Base-by-base conservation (phyloP, 2,888 invertebrate species). In the Leptopterna dolabrata region DNA sequence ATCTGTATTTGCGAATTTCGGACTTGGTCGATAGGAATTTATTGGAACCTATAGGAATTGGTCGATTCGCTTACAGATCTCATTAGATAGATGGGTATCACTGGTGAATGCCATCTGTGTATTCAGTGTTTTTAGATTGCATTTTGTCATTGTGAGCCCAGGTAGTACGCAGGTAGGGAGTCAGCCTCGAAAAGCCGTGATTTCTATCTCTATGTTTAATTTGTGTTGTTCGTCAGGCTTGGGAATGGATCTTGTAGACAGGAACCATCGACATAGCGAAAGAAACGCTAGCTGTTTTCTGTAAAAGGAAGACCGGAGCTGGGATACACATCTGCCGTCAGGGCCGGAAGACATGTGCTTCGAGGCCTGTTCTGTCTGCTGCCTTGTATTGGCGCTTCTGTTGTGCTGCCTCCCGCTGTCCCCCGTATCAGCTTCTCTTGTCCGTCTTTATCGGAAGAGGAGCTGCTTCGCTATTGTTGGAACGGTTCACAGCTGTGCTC, bases 341-440 rank as follows among this genome's bases (percentile, higher is more conserved):
- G 78, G 78, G 78, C 78, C 78, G 78, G 78, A 78, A 78, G 43
- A 45, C 78, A 78, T 78, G 43, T 78, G 78, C 63, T 36, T 63
- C 63, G 76, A 76, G 76, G 76, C 43, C 78, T 78, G 78, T 43
- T 27, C 45, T n/a, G 24, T 6, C n/a, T 45, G 45, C 13, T 78
- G 78, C 78, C 19, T 19, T 43, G 43, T 45, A 36, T 45, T 41
- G 45, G 78, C 78, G 78, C 43, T 76, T 36, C 78, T 78, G 45
- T 78, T 78, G 41, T 78, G 27, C 41, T 78, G 45, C 43, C 78
- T 45, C 45, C 45, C 27, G 78, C 78, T 47, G 27, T 27, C 45
- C 43, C 45, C 78, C 2, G 78, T 27, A 45, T 78, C 78, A 27
- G 43, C 41, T 78, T 45, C 78, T 47, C 45, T 45, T 78, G 76